Percentiles rank a stretch among this genome's conserved stretches.
Conservation (phyloP, 2,888 invertebrate genomes). For the Mythimna lalbum region DNA sequence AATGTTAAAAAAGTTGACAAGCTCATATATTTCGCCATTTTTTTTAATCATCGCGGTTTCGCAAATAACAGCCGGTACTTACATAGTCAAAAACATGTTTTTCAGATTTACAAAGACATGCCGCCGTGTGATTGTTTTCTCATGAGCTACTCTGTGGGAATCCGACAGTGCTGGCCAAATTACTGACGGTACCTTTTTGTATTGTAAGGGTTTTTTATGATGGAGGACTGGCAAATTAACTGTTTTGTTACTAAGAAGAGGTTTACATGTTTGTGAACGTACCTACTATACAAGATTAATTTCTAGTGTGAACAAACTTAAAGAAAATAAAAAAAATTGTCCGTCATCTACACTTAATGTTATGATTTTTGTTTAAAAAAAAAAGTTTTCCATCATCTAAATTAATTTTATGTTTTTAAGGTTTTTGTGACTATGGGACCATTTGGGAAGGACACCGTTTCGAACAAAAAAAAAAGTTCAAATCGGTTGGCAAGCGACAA, state of each 20-base stretch:
- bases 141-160: slow-evolving; percentile 44
- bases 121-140: slow-evolving; percentile 48
- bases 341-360: no score
- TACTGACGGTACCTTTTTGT: slow-evolving; percentile 2
- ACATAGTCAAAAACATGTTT: slow-evolving; percentile 49
- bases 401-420: no score
- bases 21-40: slow-evolving; percentile 1
- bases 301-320: no score
- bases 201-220: slow-evolving; percentile 18
- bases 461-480: no score
- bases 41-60: slow-evolving; percentile 51
- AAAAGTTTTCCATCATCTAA: no score
- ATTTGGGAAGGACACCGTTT: no score
- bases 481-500: no score
- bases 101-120: slow-evolving; percentile 45
- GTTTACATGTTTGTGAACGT: neutral
- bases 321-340: no score
- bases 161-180: slow-evolving; percentile 37
- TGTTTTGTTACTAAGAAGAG: neutral
- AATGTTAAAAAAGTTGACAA: slow-evolving; percentile 21
- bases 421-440: no score
- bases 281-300: no score
- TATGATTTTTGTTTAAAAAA: no score
- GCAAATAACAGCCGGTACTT: slow-evolving; percentile 3
- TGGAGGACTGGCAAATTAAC: slow-evolving; percentile 4